Percentiles rank a stretch among this genome's conserved stretches.
These are phyloP conservation scores for Hipparchia sbordonii DNA, from an alignment of 2,888 invertebrate species.

Conservation along the genomic window DNA sequence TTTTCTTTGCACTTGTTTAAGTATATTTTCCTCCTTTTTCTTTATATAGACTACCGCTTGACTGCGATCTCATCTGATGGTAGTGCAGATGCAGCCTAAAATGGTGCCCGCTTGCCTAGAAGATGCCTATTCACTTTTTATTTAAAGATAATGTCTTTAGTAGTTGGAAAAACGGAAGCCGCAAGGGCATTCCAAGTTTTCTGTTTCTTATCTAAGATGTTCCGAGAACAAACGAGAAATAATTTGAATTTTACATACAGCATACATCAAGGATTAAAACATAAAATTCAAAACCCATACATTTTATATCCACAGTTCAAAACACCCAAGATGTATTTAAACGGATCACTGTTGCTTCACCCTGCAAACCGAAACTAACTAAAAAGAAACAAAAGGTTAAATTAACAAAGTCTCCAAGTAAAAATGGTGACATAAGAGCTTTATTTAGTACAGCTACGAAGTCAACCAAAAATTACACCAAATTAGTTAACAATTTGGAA, in stretches of 20 bases:
- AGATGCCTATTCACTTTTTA: too few relatives aligned
- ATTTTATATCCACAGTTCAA: slow-evolving; percentile 51
- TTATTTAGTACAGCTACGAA: slow-evolving; percentile 77
- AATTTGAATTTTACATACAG: neutral
- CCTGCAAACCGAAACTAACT: slow-evolving; percentile 50
- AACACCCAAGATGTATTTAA: slow-evolving; percentile 48
- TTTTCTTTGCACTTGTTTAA: neutral
- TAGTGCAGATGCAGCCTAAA: too few relatives aligned
- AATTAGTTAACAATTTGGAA: slow-evolving; percentile 67
- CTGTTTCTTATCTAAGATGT: neutral
- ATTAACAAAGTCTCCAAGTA: slow-evolving; percentile 56
- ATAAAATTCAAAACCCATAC: neutral
- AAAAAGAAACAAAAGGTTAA: slow-evolving; percentile 56
- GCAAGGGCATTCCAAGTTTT: too few relatives aligned
- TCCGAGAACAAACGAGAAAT: neutral
- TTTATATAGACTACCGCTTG: neutral
- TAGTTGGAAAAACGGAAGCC: too few relatives aligned
- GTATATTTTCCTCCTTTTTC: neutral
- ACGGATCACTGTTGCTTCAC: slow-evolving; percentile 40
- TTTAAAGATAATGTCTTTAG: too few relatives aligned
- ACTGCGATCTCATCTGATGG: too few relatives aligned
- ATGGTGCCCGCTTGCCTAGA: too few relatives aligned
- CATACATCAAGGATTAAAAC: neutral
- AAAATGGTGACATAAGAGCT: slow-evolving; percentile 81
- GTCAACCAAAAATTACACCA: slow-evolving; percentile 75